phyloP scores from a whole-genome alignment of 2,113 vertebrate species.

The Phoenicopterus ruber region DNA sequence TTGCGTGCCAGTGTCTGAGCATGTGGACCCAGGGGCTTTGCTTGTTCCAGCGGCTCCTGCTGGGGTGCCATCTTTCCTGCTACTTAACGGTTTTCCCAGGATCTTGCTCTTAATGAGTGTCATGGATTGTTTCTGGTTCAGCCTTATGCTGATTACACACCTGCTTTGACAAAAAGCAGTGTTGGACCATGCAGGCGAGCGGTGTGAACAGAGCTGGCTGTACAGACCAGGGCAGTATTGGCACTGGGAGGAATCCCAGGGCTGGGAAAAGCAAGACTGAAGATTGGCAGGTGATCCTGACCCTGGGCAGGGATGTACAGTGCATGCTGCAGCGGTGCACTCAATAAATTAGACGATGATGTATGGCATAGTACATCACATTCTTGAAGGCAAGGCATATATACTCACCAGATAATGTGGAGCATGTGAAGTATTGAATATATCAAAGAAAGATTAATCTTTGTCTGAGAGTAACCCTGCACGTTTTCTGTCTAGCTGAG shows the following conservation, averaged over 20 bases:
- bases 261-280: background rate
- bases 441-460: constrained; percentile 62
- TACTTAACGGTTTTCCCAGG: background rate
- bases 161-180: background rate
- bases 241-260: background rate
- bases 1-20: background rate
- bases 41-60: background rate
- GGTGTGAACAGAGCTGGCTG: background rate
- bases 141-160: background rate
- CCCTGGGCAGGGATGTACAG: constrained; percentile 26
- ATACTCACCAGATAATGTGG: constrained; percentile 61
- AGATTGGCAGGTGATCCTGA: constrained; percentile 27
- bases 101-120: background rate
- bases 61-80: background rate
- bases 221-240: rapidly evolving
- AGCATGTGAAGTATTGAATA: constrained; percentile 60
- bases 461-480: constrained; percentile 25
- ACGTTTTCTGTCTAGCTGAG: constrained; percentile 21
- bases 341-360: constrained; percentile 59
- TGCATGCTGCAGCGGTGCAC: background rate
- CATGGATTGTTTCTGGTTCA: background rate
- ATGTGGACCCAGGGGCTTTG: background rate
- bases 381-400: constrained; percentile 57
- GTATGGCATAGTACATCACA: constrained; percentile 56
- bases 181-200: background rate